These are phyloP conservation scores for Oligia latruncula DNA, from an alignment of 2,888 invertebrate genomes.

Conservation along the genomic window DNA sequence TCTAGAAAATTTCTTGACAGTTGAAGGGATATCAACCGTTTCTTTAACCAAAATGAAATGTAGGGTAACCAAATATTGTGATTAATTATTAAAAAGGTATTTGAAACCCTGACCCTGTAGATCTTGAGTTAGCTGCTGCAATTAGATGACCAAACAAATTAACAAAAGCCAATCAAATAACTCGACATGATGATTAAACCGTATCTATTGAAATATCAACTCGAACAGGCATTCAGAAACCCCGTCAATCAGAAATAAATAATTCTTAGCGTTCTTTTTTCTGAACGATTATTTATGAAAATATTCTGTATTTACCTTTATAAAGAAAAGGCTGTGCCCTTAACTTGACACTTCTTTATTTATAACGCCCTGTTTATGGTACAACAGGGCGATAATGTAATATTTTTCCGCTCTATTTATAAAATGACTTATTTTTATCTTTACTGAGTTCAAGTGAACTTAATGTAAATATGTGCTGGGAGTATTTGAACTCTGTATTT, in stretches of 20 bases:
- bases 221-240: neutral
- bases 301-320: neutral
- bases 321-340: neutral
- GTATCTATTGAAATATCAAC: neutral
- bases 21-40: neutral
- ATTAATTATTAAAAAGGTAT: neutral
- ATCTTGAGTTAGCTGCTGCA: neutral
- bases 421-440: constrained; percentile 37
- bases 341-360: neutral
- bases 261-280: neutral
- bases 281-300: neutral
- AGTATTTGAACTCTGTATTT: constrained; percentile 28
- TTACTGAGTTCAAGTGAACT: constrained; percentile 3
- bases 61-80: neutral
- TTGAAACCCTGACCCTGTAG: neutral
- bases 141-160: neutral
- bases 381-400: constrained; percentile 28
- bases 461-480: constrained; percentile 22
- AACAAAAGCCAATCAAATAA: neutral
- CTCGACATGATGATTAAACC: neutral
- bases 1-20: too few relatives aligned
- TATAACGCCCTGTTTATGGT: neutral
- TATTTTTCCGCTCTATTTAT: constrained; percentile 40
- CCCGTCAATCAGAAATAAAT: neutral
- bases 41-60: neutral